Percentiles rank a stretch among this genome's conserved stretches.
Conservation (phyloP, 2,113 vertebrate species). For the Equus przewalskii region DNA sequence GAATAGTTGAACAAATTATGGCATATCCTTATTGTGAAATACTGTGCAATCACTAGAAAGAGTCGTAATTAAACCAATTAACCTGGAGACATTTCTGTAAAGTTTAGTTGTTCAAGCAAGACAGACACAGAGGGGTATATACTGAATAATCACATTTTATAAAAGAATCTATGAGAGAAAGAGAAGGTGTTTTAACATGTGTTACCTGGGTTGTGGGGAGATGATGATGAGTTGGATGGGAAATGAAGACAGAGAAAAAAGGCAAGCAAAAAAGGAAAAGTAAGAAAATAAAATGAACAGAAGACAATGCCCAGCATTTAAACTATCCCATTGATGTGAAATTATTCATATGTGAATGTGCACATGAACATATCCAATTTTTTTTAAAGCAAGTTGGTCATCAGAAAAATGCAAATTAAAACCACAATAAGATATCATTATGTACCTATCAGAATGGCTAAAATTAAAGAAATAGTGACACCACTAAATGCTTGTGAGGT, state of each 20-base stretch:
- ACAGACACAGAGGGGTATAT: background rate
- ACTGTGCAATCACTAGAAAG: background rate
- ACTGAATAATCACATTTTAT: background rate
- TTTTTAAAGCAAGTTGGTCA: background rate
- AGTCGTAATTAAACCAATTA: background rate
- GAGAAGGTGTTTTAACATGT: background rate
- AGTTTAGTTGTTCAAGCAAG: background rate
- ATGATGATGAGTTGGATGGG: background rate
- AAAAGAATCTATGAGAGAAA: background rate
- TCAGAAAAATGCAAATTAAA: background rate
- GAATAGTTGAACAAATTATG: background rate
- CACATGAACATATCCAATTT: background rate
- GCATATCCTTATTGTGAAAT: background rate
- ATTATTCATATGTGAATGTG: background rate
- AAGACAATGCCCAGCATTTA: background rate
- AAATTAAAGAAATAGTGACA: background rate
- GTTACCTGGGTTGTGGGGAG: background rate
- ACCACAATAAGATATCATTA: background rate
- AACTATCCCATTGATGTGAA: background rate
- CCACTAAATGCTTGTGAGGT: background rate
- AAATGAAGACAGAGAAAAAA: background rate
- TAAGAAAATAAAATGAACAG: background rate
- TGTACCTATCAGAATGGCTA: background rate
- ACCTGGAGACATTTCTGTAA: background rate
- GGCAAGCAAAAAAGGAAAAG: background rate